Evolutionary conservation across 1,140 invertebrate genomes (phyloP).

Genomic region (Adoxophyes honmai): DNA sequence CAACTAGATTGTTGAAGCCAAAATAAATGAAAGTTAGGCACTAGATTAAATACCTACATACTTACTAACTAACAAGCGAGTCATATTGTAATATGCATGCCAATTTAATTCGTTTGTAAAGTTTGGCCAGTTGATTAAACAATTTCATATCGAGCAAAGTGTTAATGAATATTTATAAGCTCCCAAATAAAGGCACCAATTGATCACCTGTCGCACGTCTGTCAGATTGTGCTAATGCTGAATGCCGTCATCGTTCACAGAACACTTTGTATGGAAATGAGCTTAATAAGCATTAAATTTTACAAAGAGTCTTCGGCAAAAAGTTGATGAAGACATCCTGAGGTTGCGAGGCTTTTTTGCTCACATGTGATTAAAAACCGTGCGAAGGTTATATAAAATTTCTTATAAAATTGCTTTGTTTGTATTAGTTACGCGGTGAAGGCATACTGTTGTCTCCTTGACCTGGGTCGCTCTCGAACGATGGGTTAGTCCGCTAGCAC

Average conservation of each 20-base stretch:
- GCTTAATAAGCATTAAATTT: conserved; percentile 43
- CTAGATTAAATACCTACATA: too few species aligned
- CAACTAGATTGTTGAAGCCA: neutral
- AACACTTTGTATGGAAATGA: conserved; percentile 67
- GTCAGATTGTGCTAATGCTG: conserved; percentile 30
- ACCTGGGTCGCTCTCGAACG: neutral
- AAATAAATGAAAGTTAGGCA: too few species aligned
- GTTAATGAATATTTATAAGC: too few species aligned
- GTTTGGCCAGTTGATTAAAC: too few species aligned
- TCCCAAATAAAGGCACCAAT: neutral
- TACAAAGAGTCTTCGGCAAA: conserved; percentile 42
- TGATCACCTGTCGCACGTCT: conserved; percentile 21
- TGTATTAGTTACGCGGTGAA: too few species aligned
- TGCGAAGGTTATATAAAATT: too few species aligned
- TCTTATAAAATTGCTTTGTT: too few species aligned
- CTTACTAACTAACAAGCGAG: too few species aligned
- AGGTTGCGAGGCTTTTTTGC: neutral
- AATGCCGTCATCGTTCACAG: conserved; percentile 44
- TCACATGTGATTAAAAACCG: neutral
- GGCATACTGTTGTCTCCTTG: neutral
- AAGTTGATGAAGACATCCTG: conserved; percentile 21
- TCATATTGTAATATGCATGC: conserved; percentile 15
- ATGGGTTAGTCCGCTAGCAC: neutral
- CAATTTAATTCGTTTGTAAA: neutral
- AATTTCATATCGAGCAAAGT: too few species aligned